A percentile compares a stretch with the other conserved stretches of the same genome.
These are phyloP conservation scores for Drosophila micromelanica DNA, from an alignment of 1,140 invertebrate species.

Conservation along the genomic window DNA sequence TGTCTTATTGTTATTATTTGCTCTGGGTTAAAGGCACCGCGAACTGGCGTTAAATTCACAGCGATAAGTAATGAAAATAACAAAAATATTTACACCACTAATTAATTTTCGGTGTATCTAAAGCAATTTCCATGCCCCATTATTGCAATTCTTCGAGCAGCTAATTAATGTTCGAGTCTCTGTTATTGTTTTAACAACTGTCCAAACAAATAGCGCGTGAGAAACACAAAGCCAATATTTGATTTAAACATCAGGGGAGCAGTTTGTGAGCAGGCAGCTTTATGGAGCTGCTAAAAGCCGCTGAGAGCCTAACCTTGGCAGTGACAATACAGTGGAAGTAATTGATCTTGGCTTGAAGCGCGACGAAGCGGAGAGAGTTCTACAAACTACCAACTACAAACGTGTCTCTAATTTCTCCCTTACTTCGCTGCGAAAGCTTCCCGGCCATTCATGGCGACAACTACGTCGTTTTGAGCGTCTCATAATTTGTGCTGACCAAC, in stretches of 20 bases:
- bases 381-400: slow-evolving; percentile 5
- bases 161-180: slow-evolving; percentile 64
- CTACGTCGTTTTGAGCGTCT: slow-evolving; percentile 1
- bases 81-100: slow-evolving; percentile 61
- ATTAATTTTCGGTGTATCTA: slow-evolving; percentile 37
- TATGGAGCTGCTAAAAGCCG: slow-evolving; percentile 20
- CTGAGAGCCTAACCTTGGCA: background rate
- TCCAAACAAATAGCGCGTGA: slow-evolving; percentile 34
- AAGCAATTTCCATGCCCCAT: slow-evolving; percentile 28
- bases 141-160: slow-evolving; percentile 44
- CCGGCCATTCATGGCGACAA: background rate
- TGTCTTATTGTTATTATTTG: slow-evolving; percentile 29
- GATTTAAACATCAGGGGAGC: slow-evolving; percentile 36
- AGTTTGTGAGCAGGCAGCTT: slow-evolving; percentile 8
- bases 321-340: background rate
- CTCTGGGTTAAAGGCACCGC: slow-evolving; percentile 18
- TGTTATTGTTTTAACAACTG: slow-evolving; percentile 64
- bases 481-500: slow-evolving; percentile 6
- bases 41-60: slow-evolving; percentile 38
- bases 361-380: background rate
- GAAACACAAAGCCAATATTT: slow-evolving; percentile 44
- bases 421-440: background rate
- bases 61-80: slow-evolving; percentile 37
- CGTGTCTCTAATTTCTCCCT: slow-evolving; percentile 61
- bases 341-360: slow-evolving; percentile 5